Percentiles rank a stretch among this genome's conserved stretches.
These are phyloP conservation scores for Melieria picta DNA, from an alignment of 2,888 invertebrate species.

Conservation along the genomic window DNA sequence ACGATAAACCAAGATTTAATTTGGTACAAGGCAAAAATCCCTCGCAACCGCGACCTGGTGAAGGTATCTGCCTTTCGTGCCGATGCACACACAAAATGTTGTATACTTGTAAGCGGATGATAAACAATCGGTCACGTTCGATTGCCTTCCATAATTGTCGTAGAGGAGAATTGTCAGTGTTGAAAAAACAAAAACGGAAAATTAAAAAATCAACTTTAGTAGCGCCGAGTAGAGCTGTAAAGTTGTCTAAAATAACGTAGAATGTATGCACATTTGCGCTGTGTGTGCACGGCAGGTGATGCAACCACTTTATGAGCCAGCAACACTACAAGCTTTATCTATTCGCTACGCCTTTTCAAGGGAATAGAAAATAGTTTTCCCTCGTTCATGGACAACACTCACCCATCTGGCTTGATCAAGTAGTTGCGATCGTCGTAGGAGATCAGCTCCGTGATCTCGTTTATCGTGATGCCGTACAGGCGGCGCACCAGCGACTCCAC, in stretches of 20 bases:
- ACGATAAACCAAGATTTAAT: too few relatives aligned
- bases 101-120: conserved; percentile 15
- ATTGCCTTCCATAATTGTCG: conserved; percentile 37
- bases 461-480: conserved; percentile 63
- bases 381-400: conserved; percentile 43
- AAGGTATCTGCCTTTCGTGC: neutral
- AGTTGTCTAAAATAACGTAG: neutral
- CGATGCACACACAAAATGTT: neutral
- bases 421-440: conserved; percentile 66
- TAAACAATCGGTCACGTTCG: conserved; percentile 44
- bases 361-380: neutral
- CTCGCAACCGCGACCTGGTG: too few relatives aligned
- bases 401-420: conserved; percentile 63
- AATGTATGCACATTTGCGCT: neutral
- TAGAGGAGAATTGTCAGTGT: neutral
- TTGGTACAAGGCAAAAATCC: too few relatives aligned
- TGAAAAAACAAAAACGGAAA: conserved; percentile 12
- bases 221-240: neutral
- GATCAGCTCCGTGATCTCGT: conserved; percentile 60
- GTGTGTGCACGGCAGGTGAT: neutral
- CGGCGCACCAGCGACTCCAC: conserved; percentile 60
- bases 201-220: neutral
- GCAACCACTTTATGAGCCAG: too few relatives aligned
- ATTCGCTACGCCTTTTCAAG: too few relatives aligned
- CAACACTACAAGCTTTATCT: too few relatives aligned